Evolutionary conservation across 2,888 invertebrate species (phyloP), one percentile per base, ranked within the genome.

Genomic region (Agriopis aurantiaria): DNA sequence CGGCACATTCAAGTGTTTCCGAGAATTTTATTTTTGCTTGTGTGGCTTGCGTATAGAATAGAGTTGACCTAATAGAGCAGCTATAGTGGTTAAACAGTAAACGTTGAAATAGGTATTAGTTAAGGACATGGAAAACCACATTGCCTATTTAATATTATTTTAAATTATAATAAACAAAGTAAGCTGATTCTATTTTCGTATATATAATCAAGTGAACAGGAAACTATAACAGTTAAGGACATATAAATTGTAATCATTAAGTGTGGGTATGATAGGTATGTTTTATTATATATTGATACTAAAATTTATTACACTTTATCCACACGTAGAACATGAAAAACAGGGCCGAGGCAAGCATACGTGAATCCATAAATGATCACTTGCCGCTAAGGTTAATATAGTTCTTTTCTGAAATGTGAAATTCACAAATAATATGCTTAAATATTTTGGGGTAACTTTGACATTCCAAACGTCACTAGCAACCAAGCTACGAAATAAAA

Each of bases 1-100:
- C 66, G 75, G 74, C 67, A 12, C 51, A 67, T 68, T 63, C 8
- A 12, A 64, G 40, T 64, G 9, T 64, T 63, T 55, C 62, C 45
- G 53, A 66, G 64, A 68, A 72, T 57, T 71, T 55, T 71, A 53
- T 69, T 62, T 55, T 48, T 48, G 23, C 45, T 23, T 17, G 43
- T 58, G 46, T 63, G 62, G 57, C n/a, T 56, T 41, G n/a, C 23
- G 11, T 12, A 33, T 17, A 8, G 40, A 46, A 33, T 17, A 8
- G 40, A 46, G 14, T 46, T 55, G 23, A 14, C 23, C 43, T 14
- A 65, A 40, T 14, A 59, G 17, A 14, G 48, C 8, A 23, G 55
- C 23, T 33, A 55, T 14, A 41, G 57, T 52, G 10, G 23, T 23
- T 14, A 14, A 55, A 17, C 11, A 17, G 59, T 14, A 46, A 46